phyloP scores from a whole-genome alignment of 2,113 vertebrate genomes.

The Mungos mungo region DNA sequence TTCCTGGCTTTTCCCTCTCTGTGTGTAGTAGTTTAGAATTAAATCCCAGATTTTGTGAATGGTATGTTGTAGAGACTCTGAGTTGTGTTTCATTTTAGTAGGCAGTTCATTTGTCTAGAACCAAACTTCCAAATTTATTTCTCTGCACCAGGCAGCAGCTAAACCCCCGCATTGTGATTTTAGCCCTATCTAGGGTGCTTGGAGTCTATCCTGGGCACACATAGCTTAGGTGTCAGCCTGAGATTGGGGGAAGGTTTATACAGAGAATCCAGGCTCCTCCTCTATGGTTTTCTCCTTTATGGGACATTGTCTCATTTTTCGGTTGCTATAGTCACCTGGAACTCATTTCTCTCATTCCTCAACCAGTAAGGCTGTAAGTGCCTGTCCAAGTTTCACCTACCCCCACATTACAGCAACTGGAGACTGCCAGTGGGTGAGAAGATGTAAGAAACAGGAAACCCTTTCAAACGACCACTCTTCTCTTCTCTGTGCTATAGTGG shows the following conservation, averaged over 20 bases:
- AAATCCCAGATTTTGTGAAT: background rate
- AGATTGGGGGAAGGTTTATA: background rate
- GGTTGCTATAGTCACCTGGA: background rate
- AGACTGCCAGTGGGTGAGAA: background rate
- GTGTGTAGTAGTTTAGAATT: background rate
- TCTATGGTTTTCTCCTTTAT: background rate
- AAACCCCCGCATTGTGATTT: background rate
- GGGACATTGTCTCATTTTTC: background rate
- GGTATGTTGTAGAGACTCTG: background rate
- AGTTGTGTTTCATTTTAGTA: constrained; percentile 23
- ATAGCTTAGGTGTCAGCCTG: background rate
- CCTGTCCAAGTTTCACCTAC: background rate
- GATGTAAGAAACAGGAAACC: background rate
- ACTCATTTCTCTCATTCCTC: background rate
- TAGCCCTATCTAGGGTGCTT: background rate
- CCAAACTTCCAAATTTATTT: background rate
- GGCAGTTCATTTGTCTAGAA: background rate
- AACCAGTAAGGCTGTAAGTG: background rate
- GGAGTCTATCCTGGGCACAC: background rate
- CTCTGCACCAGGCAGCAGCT: background rate
- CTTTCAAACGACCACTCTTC: constrained; percentile 25
- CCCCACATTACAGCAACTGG: background rate
- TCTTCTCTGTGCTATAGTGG: background rate
- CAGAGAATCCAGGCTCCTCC: background rate
- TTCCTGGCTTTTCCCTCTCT: background rate